Percentiles rank a stretch among this genome's conserved stretches.
Conservation (phyloP, 2,888 invertebrate species). For the Eulithis testata region DNA sequence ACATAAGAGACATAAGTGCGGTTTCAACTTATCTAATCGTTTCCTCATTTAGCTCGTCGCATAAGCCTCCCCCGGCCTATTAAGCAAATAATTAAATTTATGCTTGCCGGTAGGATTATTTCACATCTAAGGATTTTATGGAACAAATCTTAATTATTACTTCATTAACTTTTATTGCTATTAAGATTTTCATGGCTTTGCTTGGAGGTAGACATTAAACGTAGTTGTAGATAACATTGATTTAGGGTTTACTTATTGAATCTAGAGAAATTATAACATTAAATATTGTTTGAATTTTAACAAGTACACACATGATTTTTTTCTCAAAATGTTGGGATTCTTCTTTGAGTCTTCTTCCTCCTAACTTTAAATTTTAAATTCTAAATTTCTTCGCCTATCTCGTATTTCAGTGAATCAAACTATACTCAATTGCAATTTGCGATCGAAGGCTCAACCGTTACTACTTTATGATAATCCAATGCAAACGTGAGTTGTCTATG, state of each 20-base stretch:
- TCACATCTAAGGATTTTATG: slow-evolving; percentile 37
- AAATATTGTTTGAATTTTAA: too few species aligned
- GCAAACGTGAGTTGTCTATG: slow-evolving; percentile 27
- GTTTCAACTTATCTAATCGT: slow-evolving; percentile 54
- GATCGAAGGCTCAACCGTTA: slow-evolving; percentile 28
- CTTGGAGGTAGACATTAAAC: slow-evolving; percentile 21
- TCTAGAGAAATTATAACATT: too few species aligned
- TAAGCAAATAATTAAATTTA: slow-evolving; percentile 62
- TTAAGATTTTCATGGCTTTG: slow-evolving; percentile 34
- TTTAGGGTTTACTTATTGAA: slow-evolving; percentile 5
- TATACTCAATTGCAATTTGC: slow-evolving; percentile 30
- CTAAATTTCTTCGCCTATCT: neutral
- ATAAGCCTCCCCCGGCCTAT: slow-evolving; percentile 48
- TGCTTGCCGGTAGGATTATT: slow-evolving; percentile 47
- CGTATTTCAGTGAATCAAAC: neutral
- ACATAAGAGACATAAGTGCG: slow-evolving; percentile 16
- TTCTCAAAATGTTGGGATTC: too few species aligned
- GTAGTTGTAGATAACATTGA: slow-evolving; percentile 8
- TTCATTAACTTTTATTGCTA: slow-evolving; percentile 36
- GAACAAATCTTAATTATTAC: slow-evolving; percentile 44
- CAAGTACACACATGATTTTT: too few species aligned
- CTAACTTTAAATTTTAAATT: too few species aligned
- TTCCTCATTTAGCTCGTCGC: slow-evolving; percentile 57
- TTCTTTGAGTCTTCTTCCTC: too few species aligned
- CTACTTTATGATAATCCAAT: slow-evolving; percentile 38